Evolutionary conservation across 2,797 vertebrate genomes (phyloP), one percentile per base, ranked within the genome.

Genomic region (Cryptoprocta ferox): DNA sequence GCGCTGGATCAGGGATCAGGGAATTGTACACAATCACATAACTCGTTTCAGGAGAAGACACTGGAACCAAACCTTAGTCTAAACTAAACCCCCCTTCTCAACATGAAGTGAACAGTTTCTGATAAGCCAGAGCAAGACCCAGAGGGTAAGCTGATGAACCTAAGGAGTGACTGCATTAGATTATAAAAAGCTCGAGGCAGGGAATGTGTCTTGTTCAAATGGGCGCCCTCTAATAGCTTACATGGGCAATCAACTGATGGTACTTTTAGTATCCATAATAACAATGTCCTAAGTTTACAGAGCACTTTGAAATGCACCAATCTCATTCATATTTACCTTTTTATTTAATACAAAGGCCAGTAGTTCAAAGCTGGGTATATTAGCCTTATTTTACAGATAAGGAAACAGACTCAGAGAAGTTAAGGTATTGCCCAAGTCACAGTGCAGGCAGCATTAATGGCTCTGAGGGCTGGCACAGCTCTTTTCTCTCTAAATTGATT

Each of bases 41-140:
- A 89, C 28, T 94, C 75, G 76, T 93, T 94, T 96, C 50, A 89
- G 81, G 80, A 39, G 4, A 66, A 89, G 28, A 75, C n/a, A 70
- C 2, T 59, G 10, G 24, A 94, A 39, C n/a, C n/a, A 61, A 78
- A 63, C 1, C 50, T 89, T 16, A 76, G 4, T 19, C 10, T 59
- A 71, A 71, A 66, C 10, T 59, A 71, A 71, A 66, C 50, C 12
- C 90, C 94, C 48, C 68, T 94, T 76, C 32, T 21, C 13, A 75
- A 68, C 4, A 48, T 56, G 66, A 94, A 89, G 73, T 37, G 85
- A 89, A 85, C 2, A 19, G 53, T 94, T 92, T 96, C n/a, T 61
- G 37, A 78, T 48, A 70, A 81, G 35, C 35, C 65, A 93, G 66
- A 91, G 37, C 9, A 85, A 39, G 48, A 26, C 28, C 4, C 12